phyloP scores from a whole-genome alignment of 1,140 invertebrate species.

The Stegodyphus mimosarum region DNA sequence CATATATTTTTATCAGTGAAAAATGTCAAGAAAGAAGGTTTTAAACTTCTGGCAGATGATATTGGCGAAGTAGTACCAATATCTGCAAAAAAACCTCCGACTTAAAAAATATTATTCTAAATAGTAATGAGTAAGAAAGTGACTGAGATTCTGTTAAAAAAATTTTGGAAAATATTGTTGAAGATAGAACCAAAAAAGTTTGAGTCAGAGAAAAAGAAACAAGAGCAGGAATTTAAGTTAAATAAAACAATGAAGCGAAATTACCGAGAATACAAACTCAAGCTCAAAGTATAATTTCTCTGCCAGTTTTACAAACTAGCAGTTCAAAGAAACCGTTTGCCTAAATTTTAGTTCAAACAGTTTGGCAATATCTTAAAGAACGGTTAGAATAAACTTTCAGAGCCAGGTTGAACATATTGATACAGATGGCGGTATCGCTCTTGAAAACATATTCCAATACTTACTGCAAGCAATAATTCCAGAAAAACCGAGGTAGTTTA shows the following conservation, averaged over 20 bases:
- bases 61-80: background rate
- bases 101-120: background rate
- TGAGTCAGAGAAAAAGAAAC: background rate
- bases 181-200: background rate
- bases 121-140: background rate
- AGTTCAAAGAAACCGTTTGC: background rate
- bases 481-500: slow-evolving; percentile 54
- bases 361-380: background rate
- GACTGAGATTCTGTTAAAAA: too few relatives aligned
- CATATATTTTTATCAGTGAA: too few relatives aligned
- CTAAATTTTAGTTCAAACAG: background rate
- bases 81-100: background rate
- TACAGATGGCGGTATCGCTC: background rate
- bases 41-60: background rate
- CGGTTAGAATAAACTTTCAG: background rate
- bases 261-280: background rate
- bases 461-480: background rate
- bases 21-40: too few relatives aligned
- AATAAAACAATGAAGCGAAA: background rate
- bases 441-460: background rate
- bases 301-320: background rate
- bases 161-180: background rate
- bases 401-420: background rate
- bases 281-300: background rate
- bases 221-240: background rate